Conservation (phyloP, 2,797 vertebrate genomes). For the Sorex maritimensis region DNA sequence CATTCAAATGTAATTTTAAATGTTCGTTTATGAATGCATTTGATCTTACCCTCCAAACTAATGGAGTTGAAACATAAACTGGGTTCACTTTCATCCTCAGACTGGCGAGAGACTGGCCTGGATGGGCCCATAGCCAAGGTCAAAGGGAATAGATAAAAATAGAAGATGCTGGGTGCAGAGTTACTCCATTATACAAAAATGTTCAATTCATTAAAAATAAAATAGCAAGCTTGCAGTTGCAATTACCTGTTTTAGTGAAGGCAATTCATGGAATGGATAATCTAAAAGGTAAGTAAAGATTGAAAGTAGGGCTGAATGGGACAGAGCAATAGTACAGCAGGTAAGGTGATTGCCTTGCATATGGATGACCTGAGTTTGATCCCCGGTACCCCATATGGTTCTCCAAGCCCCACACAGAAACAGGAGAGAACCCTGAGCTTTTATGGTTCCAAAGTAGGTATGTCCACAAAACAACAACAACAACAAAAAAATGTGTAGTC, state of each 20-base stretch:
- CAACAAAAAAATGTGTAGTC: no score
- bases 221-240: slow-evolving; percentile 14
- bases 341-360: no score
- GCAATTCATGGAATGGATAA: neutral
- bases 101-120: neutral
- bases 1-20: slow-evolving; percentile 45
- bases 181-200: neutral
- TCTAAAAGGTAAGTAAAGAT: slow-evolving; percentile 56
- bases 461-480: no score
- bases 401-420: no score
- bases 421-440: no score
- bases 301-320: neutral
- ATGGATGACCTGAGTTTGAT: no score
- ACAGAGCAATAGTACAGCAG: no score
- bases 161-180: neutral
- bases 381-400: no score
- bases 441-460: no score
- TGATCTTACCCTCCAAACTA: slow-evolving; percentile 37
- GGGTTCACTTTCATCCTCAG: neutral
- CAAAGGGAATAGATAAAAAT: neutral
- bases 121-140: neutral
- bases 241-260: slow-evolving; percentile 4
- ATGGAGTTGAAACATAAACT: neutral
- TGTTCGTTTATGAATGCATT: slow-evolving; percentile 57
- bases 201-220: neutral